Evolutionary conservation across 2,113 vertebrate species (phyloP), one percentile per base, ranked within the genome.

Genomic region (Trematomus loennbergii): DNA sequence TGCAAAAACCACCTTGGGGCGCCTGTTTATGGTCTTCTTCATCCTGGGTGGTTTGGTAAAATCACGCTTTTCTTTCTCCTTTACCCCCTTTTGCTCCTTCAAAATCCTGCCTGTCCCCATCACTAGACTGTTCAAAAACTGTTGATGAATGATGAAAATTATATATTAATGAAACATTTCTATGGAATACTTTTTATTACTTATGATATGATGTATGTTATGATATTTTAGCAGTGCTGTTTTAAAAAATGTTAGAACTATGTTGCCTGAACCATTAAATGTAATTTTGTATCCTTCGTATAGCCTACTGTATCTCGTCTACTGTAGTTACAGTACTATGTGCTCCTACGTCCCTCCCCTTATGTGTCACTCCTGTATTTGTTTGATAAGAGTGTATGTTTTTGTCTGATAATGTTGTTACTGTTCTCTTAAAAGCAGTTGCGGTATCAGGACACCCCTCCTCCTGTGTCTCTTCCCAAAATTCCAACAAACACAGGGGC

Each of bases 21-120:
- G 98, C 65, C 97, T 99, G 93, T 99, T 99, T 94, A 99, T 99
- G 98, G 98, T 99, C 95, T 99, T 99, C 96, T 99, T 99, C 97
- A 99, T 99, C 95, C 98, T 99, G 75, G 98, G 98, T 89, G 98
- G 98, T 96, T 96, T 99, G 98, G 98, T 99, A 99, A 99, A 98
- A 96, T 82, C 53, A 66, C 59, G 81, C 72, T 86, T 91, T 93
- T 93, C 43, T 70, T 93, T 70, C 69, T 57, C 63, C 76, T 73
- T 58, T 40, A 2, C 9, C 48, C 65, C 65, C 65, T 8, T 53
- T 54, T 12, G n/a, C 13, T 68, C 67, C 61, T 43, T 62, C 75
- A 61, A 67, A 53, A 77, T 78, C 90, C 90, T 78, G 82, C 80
- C 81, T 89, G 79, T 25, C 71, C 83, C 82, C 72, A 15, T 89